phyloP scores from a whole-genome alignment of 2,797 vertebrate species.

The Coreius guichenoti region DNA sequence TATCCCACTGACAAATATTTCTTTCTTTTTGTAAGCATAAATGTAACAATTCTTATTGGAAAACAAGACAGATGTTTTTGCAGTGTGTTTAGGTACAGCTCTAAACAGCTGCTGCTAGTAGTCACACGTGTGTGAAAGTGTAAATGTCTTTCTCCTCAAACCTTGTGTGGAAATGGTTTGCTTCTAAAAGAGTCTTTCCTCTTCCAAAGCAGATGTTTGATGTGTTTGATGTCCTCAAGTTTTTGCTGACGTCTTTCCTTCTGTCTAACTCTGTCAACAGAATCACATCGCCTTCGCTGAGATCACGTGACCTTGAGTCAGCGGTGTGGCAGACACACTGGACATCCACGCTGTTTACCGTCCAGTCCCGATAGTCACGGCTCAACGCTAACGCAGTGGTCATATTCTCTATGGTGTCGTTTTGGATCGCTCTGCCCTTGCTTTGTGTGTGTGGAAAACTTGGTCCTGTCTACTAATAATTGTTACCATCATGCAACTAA shows the following conservation, averaged over 20 bases:
- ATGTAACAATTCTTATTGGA: neutral
- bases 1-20: neutral
- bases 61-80: slow-evolving; percentile 2
- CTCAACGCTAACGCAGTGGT: slow-evolving; percentile 69
- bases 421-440: slow-evolving; percentile 50
- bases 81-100: neutral
- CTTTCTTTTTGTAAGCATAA: neutral
- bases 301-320: slow-evolving; percentile 98
- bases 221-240: neutral
- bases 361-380: slow-evolving; percentile 83
- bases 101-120: neutral
- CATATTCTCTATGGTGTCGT: slow-evolving; percentile 50
- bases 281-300: slow-evolving; percentile 99
- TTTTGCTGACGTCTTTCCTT: slow-evolving; percentile 46
- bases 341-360: slow-evolving; percentile 93
- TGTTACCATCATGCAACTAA: slow-evolving; percentile 25
- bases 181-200: neutral
- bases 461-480: slow-evolving; percentile 47
- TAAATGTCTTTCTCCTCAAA: neutral
- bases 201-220: neutral
- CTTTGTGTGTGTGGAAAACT: slow-evolving; percentile 52
- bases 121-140: neutral
- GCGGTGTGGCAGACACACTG: slow-evolving; percentile 90
- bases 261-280: slow-evolving; percentile 72
- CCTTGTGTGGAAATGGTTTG: slow-evolving; percentile 9